A percentile compares a stretch with the other conserved stretches of the same genome.
Evolutionary conservation across 2,113 vertebrate species (phyloP).

Genomic region (Albula goreensis): DNA sequence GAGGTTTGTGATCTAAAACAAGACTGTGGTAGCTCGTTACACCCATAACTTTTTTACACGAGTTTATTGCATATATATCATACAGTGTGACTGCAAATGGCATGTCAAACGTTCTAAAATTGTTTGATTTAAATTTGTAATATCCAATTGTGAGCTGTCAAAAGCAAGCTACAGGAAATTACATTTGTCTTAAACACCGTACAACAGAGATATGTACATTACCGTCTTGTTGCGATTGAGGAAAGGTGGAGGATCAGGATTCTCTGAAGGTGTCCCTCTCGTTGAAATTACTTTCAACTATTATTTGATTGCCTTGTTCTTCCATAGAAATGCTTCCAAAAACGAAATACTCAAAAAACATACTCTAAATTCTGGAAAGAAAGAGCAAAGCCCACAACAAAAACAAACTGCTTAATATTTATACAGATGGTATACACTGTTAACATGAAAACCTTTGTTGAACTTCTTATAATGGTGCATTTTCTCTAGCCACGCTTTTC

Average conservation of each 20-base stretch:
- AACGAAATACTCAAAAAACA: slow-evolving; percentile 68
- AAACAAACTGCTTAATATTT: neutral
- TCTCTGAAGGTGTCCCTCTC: slow-evolving; percentile 81
- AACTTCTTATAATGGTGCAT: neutral
- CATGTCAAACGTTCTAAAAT: no score
- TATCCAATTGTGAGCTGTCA: no score
- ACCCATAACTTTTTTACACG: neutral
- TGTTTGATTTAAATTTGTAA: no score
- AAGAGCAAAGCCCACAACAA: slow-evolving; percentile 11
- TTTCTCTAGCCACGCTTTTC: neutral
- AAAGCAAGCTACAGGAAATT: no score
- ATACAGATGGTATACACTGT: neutral
- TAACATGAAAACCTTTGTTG: neutral
- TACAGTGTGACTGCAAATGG: no score
- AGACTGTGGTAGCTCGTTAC: neutral
- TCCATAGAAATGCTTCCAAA: slow-evolving; percentile 78
- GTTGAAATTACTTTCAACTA: slow-evolving; percentile 73
- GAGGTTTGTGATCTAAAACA: neutral
- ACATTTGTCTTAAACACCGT: no score
- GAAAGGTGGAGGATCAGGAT: slow-evolving; percentile 58
- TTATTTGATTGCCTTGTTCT: slow-evolving; percentile 61
- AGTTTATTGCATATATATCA: neutral
- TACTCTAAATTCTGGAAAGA: slow-evolving; percentile 72
- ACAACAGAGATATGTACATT: slow-evolving; percentile 26
- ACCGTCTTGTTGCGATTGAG: slow-evolving; percentile 48